Conservation (phyloP, 2,888 invertebrate genomes). For the Nomada fucata region DNA sequence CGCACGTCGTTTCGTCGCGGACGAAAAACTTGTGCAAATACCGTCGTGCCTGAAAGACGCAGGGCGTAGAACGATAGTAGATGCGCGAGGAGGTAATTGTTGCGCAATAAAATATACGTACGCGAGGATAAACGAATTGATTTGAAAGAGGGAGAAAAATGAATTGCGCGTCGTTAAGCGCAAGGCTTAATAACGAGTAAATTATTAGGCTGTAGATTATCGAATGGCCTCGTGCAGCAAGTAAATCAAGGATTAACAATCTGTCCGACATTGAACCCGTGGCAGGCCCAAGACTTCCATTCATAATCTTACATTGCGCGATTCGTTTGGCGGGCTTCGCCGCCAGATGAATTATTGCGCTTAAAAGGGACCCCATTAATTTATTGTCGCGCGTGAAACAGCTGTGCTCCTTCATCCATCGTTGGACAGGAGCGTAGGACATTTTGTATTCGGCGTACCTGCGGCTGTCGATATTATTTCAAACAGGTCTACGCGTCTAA, state of each 20-base stretch:
- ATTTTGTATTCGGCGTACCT: not conserved
- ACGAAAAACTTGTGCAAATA: not conserved
- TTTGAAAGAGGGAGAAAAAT: not conserved
- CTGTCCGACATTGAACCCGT: not conserved
- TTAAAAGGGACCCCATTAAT: constrained; percentile 33
- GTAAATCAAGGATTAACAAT: constrained; percentile 13
- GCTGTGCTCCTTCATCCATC: constrained; percentile 3
- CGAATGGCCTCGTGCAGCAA: not conserved
- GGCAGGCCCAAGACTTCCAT: not conserved
- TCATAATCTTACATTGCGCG: not conserved
- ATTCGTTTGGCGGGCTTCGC: constrained; percentile 2
- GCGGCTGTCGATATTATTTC: not conserved
- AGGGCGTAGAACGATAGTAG: not conserved
- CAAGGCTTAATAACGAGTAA: not conserved
- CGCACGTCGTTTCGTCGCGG: not conserved
- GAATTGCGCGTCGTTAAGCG: not conserved
- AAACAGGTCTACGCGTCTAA: no score
- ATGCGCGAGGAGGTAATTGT: not conserved
- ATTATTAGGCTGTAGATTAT: not conserved
- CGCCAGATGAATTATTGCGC: constrained; percentile 17
- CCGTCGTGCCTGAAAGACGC: not conserved
- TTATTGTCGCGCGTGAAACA: constrained; percentile 5
- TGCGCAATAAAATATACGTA: not conserved
- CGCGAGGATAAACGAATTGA: not conserved
- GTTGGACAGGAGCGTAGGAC: not conserved